Evolutionary conservation across 2,888 invertebrate species (phyloP).

Genomic region (Acanthosepion lycidas): DNA sequence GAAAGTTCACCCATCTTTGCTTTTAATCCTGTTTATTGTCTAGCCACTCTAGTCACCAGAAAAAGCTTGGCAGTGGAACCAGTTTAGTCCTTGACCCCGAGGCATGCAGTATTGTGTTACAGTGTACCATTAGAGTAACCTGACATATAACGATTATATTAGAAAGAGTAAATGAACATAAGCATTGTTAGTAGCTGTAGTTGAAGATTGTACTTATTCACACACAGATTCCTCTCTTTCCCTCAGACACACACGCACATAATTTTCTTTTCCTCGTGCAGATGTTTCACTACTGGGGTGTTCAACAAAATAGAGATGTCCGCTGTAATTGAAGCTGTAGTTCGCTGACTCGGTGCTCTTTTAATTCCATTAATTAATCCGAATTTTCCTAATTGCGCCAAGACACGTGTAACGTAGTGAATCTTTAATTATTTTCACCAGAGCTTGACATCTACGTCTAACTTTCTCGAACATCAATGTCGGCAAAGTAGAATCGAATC

Average conservation of each 20-base stretch:
- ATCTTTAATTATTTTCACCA: slow-evolving; percentile 14
- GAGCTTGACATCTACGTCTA: neutral
- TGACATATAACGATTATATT: no score
- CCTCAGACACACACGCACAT: no score
- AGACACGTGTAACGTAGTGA: slow-evolving; percentile 33
- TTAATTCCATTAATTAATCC: neutral
- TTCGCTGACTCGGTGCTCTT: neutral
- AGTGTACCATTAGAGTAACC: no score
- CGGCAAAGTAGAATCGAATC: neutral
- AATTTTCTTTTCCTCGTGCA: neutral
- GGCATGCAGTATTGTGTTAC: no score
- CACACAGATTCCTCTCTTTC: neutral
- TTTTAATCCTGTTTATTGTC: no score
- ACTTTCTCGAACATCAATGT: neutral
- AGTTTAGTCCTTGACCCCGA: no score
- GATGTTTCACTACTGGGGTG: neutral
- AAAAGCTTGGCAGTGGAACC: no score
- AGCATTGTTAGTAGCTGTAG: no score
- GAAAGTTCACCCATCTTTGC: no score
- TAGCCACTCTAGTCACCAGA: no score
- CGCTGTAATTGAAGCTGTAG: neutral
- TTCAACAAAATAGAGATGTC: neutral
- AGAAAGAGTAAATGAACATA: no score
- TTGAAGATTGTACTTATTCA: neutral
- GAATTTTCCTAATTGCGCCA: neutral